Evolutionary conservation across 1,140 invertebrate genomes (phyloP), one percentile per base, ranked within the genome.

Genomic region (Globodera ellingtonae): DNA sequence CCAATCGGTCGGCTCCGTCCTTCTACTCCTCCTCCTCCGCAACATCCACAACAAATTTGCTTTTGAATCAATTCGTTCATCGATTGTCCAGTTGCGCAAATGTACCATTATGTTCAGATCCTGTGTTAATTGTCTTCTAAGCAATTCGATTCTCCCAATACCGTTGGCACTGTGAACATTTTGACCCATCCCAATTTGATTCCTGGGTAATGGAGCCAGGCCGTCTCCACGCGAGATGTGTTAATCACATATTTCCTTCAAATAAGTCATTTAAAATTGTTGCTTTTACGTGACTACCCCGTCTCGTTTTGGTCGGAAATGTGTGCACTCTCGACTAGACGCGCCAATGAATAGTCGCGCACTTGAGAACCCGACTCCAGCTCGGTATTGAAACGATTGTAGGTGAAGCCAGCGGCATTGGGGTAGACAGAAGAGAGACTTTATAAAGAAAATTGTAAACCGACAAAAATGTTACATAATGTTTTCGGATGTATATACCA

Each of bases 361-460:
- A 47, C 24, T 35, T 47, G 74, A 21, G 18, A 48, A 24, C 78
- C 82, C 74, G 46, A 72, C 47, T 35, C 56, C 8, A 81, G n/a
- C 65, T 87, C 85, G 50, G 83, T 84, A 71, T 84, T 84, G 83
- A 69, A 84, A 8, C 83, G 83, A 81, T 70, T 75, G 70, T 84
- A 84, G 13, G 85, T 82, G 71, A 84, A 84, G n/a, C 83, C 83
- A 10, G 83, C 83, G 44, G 85, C 82, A 65, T 44, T 65, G 5
- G 82, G 82, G 76, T 82, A 70, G 8, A 47, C 67, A 7, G 67
- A 70, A 47, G 67, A 70, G 18, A 70, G 67, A 10, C 67, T n/a
- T n/a, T 70, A 4, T 10, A 70, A 70, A 24, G 67, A 15, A 21
- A 9, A 21, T 21, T 21, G 9, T 9, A 24, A 24, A 24, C 24